Evolutionary conservation across 35 echinoderm and acorn worm species (phyloP), one percentile per base, ranked within the genome.

Genomic region (Anneissia japonica): DNA sequence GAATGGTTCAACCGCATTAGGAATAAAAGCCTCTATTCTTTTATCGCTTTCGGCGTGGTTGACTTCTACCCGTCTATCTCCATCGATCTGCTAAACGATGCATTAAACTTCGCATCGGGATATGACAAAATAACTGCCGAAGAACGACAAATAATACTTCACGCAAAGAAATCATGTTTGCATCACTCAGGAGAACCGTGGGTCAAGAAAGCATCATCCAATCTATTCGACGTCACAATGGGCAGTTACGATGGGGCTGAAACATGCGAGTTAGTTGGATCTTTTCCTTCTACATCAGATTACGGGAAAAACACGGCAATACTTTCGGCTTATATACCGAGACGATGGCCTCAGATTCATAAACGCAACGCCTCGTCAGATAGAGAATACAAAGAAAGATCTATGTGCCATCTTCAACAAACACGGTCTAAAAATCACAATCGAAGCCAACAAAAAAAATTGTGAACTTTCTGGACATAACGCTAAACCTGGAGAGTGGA

Each of bases 31-130:
- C 30, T 29, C 0, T 38, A 79, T 26, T 30, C 75, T 6, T 79
- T 87, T 12, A 17, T 79, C 0, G 33, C 39, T 9, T 79, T 87
- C 19, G 74, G 79, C 39, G 75, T 78, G 0, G 37, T 77, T 3
- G 26, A 86, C 10, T 86, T 77, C 39, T 86, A 86, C 45, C 84
- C 84, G 4, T 86, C 73, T 0, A 86, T 86, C 73, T 43, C 84
- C 1, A 3, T 9, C 19, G 23, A 77, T 11, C 76, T 77, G 0
- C 84, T 77, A 9, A 38, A 3, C 0, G 39, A 77, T 9, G 73
- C 74, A 1, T 10, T 86, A 14, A 39, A 39, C 29, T 86, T 73
- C 30, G 84, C 84, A 0, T 23, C 29, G 28, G 13, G 40, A 21
- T 32, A 32, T n/a, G 46, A 30, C 17, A 11, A 31, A 1, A 78